phyloP scores from a whole-genome alignment of 2,797 vertebrate genomes.

The Urosaurus nigricauda region DNA sequence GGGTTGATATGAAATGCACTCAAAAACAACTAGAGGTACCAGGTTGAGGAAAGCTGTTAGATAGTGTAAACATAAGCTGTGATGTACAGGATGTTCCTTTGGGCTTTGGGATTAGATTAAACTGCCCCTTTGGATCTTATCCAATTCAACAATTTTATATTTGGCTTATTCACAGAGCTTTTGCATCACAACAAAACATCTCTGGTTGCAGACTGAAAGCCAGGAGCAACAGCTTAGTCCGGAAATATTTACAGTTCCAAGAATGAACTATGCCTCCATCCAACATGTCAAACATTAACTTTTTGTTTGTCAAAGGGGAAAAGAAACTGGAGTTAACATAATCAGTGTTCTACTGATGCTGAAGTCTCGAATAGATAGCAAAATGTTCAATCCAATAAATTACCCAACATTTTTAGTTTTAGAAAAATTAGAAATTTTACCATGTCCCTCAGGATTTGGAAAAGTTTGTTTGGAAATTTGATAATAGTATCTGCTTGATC shows the following conservation, averaged over 20 bases:
- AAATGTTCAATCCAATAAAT: not conserved
- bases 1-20: not conserved
- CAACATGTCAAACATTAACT: slow-evolving; percentile 66
- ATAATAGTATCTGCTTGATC: not conserved
- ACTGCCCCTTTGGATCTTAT: not conserved
- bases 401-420: not conserved
- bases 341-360: not conserved
- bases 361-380: slow-evolving; percentile 26
- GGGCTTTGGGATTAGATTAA: not conserved
- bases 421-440: not conserved
- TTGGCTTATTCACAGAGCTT: slow-evolving; percentile 3
- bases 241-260: slow-evolving; percentile 45
- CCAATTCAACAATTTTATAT: not conserved
- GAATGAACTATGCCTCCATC: slow-evolving; percentile 46
- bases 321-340: slow-evolving; percentile 19
- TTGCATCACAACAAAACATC: not conserved
- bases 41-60: not conserved
- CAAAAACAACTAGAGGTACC: not conserved
- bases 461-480: not conserved
- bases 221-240: not conserved
- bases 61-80: too few relatives aligned
- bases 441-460: not conserved
- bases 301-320: slow-evolving; percentile 37
- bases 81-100: slow-evolving; percentile 23
- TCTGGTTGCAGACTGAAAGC: not conserved